Evolutionary conservation across 2,113 vertebrate genomes (phyloP).

Genomic region (Chroicocephalus ridibundus): DNA sequence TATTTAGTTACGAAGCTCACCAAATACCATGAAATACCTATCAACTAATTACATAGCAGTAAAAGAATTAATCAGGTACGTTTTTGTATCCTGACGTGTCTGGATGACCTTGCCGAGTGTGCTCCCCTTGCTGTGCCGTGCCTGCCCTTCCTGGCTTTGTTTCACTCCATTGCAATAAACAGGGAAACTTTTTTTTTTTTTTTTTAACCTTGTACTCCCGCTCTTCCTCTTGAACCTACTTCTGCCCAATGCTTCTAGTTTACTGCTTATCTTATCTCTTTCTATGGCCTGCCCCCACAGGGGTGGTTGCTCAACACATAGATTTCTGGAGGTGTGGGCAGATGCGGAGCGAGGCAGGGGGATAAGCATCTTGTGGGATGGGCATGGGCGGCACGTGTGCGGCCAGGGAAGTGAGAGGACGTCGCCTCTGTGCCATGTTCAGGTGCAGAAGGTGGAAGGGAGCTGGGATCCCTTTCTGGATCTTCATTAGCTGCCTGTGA

Average conservation of each 20-base stretch:
- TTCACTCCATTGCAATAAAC: neutral
- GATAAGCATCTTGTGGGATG: neutral
- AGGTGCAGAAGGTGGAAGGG: neutral
- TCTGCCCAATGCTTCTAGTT: neutral
- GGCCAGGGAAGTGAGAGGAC: neutral
- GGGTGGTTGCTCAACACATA: neutral
- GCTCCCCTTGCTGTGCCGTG: neutral
- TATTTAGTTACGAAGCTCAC: neutral
- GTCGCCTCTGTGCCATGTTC: neutral
- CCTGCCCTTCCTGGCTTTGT: neutral
- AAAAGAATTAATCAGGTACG: neutral
- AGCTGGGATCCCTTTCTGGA: neutral
- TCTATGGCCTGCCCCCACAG: neutral
- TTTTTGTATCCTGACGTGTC: neutral
- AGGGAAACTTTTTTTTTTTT: neutral
- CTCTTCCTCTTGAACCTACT: neutral
- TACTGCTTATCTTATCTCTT: neutral
- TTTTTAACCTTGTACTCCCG: neutral
- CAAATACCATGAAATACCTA: neutral
- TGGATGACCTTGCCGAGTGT: neutral
- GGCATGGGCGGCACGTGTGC: accelerated
- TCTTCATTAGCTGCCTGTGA: neutral
- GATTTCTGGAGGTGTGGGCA: neutral
- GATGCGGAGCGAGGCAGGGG: neutral
- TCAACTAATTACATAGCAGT: neutral